A percentile compares a stretch with the other conserved stretches of the same genome.
These are phyloP conservation scores for Dunckerocampus dactyliophorus DNA, from an alignment of 2,113 vertebrate species.

Conservation along the genomic window DNA sequence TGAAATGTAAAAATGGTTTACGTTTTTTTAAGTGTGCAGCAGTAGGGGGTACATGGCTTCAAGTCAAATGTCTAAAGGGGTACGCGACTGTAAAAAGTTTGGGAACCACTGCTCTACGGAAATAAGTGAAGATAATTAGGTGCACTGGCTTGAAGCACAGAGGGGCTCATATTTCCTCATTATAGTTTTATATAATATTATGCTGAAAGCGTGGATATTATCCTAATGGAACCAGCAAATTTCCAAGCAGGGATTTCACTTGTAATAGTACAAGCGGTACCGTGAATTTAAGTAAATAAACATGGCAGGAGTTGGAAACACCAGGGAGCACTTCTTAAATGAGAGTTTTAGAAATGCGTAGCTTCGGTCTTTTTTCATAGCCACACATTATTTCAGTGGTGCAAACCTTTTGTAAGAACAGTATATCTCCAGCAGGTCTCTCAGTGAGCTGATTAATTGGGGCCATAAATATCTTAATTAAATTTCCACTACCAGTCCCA, in stretches of 20 bases:
- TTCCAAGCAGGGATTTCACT: slow-evolving; percentile 20
- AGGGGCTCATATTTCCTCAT: slow-evolving; percentile 54
- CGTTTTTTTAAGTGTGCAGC: too few relatives aligned
- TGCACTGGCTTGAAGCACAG: slow-evolving; percentile 34
- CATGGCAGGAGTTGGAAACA: slow-evolving; percentile 22
- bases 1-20: too few relatives aligned
- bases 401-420: slow-evolving; percentile 19
- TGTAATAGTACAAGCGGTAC: slow-evolving; percentile 9
- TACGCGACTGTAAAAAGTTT: too few relatives aligned
- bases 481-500: slow-evolving; percentile 53
- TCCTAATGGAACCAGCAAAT: slow-evolving; percentile 21
- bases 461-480: slow-evolving; percentile 70
- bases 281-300: slow-evolving; percentile 29
- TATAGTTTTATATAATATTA: slow-evolving; percentile 40
- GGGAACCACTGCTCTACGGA: slow-evolving; percentile 2
- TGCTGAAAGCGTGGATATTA: slow-evolving; percentile 33
- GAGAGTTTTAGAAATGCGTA: slow-evolving; percentile 35
- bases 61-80: too few relatives aligned
- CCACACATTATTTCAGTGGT: slow-evolving; percentile 7
- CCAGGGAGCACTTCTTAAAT: slow-evolving; percentile 40
- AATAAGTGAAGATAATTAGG: slow-evolving; percentile 53
- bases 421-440: slow-evolving; percentile 41
- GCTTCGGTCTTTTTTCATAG: slow-evolving; percentile 2
- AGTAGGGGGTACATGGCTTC: too few relatives aligned
- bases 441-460: slow-evolving; percentile 69